phyloP scores from a whole-genome alignment of 2,888 invertebrate genomes.

The Dioctria rufipes region DNA sequence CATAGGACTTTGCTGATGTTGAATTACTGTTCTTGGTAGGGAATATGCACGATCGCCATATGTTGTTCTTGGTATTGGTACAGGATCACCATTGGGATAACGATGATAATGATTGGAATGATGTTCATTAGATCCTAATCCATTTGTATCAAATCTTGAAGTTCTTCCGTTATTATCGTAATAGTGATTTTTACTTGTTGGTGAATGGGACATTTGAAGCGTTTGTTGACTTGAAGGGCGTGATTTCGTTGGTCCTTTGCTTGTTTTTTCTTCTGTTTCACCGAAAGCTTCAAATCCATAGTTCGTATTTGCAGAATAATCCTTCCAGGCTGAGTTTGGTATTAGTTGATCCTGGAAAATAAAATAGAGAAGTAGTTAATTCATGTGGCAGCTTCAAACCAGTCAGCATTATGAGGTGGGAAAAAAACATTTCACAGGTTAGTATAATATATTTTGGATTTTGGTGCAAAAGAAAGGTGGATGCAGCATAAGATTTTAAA shows the following conservation, averaged over 20 bases:
- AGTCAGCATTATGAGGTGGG: constrained; percentile 68
- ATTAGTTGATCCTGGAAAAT: constrained; percentile 83
- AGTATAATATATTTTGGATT: not conserved
- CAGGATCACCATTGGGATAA: constrained; percentile 64
- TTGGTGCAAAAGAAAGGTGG: constrained; percentile 23
- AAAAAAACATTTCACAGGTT: constrained; percentile 30
- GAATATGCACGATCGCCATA: constrained; percentile 81
- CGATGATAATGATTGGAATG: constrained; percentile 31
- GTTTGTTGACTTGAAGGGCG: constrained; percentile 68
- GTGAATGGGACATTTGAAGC: constrained; percentile 71
- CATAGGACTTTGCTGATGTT: constrained; percentile 69
- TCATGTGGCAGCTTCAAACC: constrained; percentile 63
- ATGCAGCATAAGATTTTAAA: not conserved
- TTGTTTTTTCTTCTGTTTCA: constrained; percentile 83
- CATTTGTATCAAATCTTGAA: constrained; percentile 59
- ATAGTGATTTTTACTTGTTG: constrained; percentile 69
- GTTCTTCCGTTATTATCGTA: constrained; percentile 65
- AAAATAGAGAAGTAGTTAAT: constrained; percentile 42
- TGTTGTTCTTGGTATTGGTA: constrained; percentile 55
- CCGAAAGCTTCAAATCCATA: constrained; percentile 90
- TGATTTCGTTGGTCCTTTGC: constrained; percentile 63
- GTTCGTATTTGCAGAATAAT: constrained; percentile 88
- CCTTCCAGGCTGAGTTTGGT: constrained; percentile 90
- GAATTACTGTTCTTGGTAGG: constrained; percentile 78
- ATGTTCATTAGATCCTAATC: constrained; percentile 26